These are phyloP conservation scores for Moxostoma hubbsi DNA, from an alignment of 2,797 vertebrate species.

Conservation along the genomic window DNA sequence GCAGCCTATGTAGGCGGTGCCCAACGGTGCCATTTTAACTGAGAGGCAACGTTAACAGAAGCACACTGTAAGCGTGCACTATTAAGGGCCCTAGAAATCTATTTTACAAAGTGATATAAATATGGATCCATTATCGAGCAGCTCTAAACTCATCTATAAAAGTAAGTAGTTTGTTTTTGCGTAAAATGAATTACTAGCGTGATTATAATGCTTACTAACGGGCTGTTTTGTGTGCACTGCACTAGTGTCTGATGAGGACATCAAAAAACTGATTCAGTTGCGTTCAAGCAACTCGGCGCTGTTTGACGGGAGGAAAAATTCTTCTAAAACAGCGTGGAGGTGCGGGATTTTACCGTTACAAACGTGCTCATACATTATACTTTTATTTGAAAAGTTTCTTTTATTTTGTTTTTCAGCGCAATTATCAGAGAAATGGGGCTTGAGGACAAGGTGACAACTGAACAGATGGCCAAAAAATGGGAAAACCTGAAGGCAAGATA, in stretches of 20 bases:
- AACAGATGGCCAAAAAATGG: constrained; percentile 82
- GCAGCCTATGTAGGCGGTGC: constrained; percentile 48
- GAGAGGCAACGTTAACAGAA: constrained; percentile 37
- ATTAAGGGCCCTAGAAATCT: constrained; percentile 57
- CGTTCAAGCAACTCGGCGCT: constrained; percentile 74
- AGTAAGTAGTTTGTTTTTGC: constrained; percentile 44
- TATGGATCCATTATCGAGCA: constrained; percentile 48
- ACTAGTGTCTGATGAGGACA: constrained; percentile 75
- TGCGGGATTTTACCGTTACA: constrained; percentile 31
- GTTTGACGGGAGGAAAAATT: constrained; percentile 79
- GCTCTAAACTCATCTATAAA: constrained; percentile 59
- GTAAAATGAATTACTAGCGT: neutral
- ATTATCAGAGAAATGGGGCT: constrained; percentile 78
- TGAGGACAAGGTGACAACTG: constrained; percentile 78
- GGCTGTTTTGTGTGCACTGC: constrained; percentile 39
- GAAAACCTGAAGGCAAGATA: constrained; percentile 82
- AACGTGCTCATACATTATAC: neutral
- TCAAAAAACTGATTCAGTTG: constrained; percentile 77
- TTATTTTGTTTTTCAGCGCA: constrained; percentile 62
- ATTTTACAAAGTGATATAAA: constrained; percentile 45
- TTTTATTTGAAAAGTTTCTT: neutral
- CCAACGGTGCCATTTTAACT: constrained; percentile 57
- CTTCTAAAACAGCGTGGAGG: constrained; percentile 81
- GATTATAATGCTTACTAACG: constrained; percentile 17
- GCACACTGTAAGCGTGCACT: constrained; percentile 51